Conservation (phyloP, 2,888 invertebrate genomes). For the Lycaena phlaeas region DNA sequence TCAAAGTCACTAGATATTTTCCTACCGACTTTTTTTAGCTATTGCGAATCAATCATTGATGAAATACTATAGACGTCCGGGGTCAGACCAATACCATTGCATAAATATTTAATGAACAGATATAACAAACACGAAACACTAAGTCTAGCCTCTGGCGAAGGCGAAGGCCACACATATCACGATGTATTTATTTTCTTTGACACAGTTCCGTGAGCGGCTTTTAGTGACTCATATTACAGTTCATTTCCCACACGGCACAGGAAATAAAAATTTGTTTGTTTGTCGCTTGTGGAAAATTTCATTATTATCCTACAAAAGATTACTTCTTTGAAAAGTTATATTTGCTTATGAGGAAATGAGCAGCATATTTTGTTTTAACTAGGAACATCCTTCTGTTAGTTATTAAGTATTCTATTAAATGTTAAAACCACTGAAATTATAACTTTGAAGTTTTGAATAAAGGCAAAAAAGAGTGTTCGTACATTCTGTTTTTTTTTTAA, state of each 20-base stretch:
- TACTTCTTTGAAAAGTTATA: neutral
- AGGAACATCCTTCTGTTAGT: no score
- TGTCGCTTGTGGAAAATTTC: neutral
- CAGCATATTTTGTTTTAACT: no score
- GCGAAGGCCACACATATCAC: conserved; percentile 18
- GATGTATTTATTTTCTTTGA: conserved; percentile 20
- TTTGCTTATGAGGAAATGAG: no score
- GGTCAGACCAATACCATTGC: neutral
- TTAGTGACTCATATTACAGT: conserved; percentile 22
- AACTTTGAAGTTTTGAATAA: no score
- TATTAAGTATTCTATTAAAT: no score
- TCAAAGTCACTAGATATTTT: no score
- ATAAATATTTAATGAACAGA: conserved; percentile 4
- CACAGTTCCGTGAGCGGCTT: conserved; percentile 20
- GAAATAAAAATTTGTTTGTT: conserved; percentile 6
- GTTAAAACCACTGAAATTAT: no score
- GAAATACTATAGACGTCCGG: conserved; percentile 11
- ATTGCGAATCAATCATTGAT: no score
- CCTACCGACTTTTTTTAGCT: no score
- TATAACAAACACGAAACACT: neutral
- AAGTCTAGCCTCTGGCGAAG: conserved; percentile 14
- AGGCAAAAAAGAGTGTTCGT: no score
- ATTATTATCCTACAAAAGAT: neutral
- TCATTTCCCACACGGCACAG: conserved; percentile 11
- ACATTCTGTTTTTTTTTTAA: no score